Percentiles rank a stretch among this genome's conserved stretches.
These are phyloP conservation scores for Sinhomidia bicolor DNA, from an alignment of 2,888 invertebrate genomes.

Conservation along the genomic window DNA sequence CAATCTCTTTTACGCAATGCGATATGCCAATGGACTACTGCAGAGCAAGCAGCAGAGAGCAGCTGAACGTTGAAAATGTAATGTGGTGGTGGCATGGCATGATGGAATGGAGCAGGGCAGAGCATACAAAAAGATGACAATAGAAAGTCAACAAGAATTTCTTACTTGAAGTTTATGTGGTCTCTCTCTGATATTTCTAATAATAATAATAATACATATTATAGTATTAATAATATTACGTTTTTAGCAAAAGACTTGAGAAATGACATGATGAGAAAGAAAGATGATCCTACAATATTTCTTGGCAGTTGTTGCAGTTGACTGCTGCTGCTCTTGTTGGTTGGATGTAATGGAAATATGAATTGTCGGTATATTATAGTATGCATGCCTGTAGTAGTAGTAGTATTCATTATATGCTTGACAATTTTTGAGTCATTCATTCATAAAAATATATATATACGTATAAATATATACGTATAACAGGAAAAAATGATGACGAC, in stretches of 20 bases:
- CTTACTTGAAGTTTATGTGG: constrained; percentile 2
- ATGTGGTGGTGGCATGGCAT: neutral
- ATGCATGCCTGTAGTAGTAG: neutral
- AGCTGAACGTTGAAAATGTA: constrained; percentile 44
- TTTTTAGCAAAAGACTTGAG: constrained; percentile 51
- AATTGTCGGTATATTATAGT: neutral
- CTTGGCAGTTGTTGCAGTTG: neutral
- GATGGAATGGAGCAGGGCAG: neutral
- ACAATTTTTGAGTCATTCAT: constrained; percentile 34
- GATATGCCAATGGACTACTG: constrained; percentile 19
- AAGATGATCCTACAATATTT: constrained; percentile 38
- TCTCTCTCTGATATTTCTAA: constrained; percentile 6
- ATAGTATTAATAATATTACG: constrained; percentile 68
- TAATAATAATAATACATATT: neutral
- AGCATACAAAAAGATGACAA: neutral
- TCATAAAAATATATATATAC: constrained; percentile 12
- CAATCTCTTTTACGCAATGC: constrained; percentile 31
- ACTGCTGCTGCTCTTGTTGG: neutral
- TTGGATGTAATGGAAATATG: neutral
- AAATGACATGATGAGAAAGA: constrained; percentile 28
- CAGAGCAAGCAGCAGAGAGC: neutral
- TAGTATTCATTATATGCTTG: too few relatives aligned
- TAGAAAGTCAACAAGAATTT: constrained; percentile 52
- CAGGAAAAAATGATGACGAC: too few relatives aligned
- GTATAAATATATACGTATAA: too few relatives aligned